Evolutionary conservation across 1,140 invertebrate species (phyloP), one percentile per base, ranked within the genome.

Genomic region (Hermetia illucens): DNA sequence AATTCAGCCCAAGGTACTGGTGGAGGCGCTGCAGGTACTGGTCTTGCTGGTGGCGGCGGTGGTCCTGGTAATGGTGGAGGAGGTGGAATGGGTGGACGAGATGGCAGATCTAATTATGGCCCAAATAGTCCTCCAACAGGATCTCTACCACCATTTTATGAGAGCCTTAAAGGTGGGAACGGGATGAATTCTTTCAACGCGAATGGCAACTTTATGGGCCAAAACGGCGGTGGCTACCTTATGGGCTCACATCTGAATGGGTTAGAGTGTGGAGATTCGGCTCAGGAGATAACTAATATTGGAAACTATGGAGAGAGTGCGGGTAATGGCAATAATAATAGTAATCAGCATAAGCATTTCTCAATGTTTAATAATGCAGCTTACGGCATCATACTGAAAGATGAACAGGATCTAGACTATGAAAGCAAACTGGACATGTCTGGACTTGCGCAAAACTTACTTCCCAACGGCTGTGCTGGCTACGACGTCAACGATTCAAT

Each of bases 51-150:
- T 18, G 71, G 70, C 13, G 64, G 66, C 0, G 62, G 72, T 9
- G 71, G 69, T 18, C 66, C 72, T 5, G 74, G 75, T 2, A 70
- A 70, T 10, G 76, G 78, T 1, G 77, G 74, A 4, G 79, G 79
- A 13, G 74, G 70, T 20, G 70, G 75, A n/a, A 75, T 75, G 66
- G 75, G 75, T 8, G 79, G 79, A 1, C 71, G 80, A 10, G 78
- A 82, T 52, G 78, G 78, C 4, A 69, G 80, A 17, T 78, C 78
- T 31, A 82, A 84, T 52, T 85, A 85, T 51, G 82, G 82, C 3
- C 81, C 81, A 3, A 84, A 81, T 44, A 83, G 80, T 44, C 82
- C 82, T 33, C 82, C 82, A 3, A 83, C 81, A 1, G 82, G 80
- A 0, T 82, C 80, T 25, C 54, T 88, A 32, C 83, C 83, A 5